Percentiles rank a stretch among this genome's conserved stretches.
Conservation (phyloP, 1,140 invertebrate genomes). For the Episyrphus balteatus region DNA sequence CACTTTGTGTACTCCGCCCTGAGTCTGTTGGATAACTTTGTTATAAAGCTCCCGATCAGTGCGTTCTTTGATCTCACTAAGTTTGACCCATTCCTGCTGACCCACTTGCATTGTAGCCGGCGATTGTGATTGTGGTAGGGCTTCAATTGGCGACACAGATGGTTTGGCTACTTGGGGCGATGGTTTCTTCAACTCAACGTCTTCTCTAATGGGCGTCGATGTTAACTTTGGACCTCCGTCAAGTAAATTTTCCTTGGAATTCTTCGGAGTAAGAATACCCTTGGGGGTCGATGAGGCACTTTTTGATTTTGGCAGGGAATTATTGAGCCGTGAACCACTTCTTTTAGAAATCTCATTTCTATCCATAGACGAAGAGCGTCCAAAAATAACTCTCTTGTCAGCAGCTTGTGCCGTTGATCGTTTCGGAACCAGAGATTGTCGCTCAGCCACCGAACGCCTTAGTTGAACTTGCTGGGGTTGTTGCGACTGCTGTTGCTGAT, state of each 20-base stretch:
- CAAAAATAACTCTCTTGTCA: slow-evolving; percentile 9
- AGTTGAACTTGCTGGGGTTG: slow-evolving; percentile 3
- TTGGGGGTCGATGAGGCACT: slow-evolving; percentile 1
- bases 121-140: neutral
- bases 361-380: slow-evolving; percentile 22
- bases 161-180: neutral
- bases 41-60: slow-evolving; percentile 28
- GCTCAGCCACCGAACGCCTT: slow-evolving; percentile 11
- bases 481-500: slow-evolving; percentile 1
- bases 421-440: slow-evolving; percentile 25
- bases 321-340: neutral
- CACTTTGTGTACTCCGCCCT: neutral
- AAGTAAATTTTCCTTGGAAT: slow-evolving; percentile 7
- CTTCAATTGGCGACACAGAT: neutral
- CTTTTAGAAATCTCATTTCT: slow-evolving; percentile 18
- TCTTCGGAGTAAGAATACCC: neutral
- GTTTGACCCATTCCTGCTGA: slow-evolving; percentile 22
- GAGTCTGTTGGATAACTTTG: slow-evolving; percentile 23
- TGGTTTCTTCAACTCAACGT: neutral
- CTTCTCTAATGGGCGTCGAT: neutral
- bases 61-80: slow-evolving; percentile 28
- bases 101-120: slow-evolving; percentile 1
- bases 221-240: neutral
- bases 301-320: slow-evolving; percentile 3
- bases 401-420: slow-evolving; percentile 12